Evolutionary conservation across 1,140 invertebrate genomes (phyloP).

Genomic region (Ooceraea biroi): DNA sequence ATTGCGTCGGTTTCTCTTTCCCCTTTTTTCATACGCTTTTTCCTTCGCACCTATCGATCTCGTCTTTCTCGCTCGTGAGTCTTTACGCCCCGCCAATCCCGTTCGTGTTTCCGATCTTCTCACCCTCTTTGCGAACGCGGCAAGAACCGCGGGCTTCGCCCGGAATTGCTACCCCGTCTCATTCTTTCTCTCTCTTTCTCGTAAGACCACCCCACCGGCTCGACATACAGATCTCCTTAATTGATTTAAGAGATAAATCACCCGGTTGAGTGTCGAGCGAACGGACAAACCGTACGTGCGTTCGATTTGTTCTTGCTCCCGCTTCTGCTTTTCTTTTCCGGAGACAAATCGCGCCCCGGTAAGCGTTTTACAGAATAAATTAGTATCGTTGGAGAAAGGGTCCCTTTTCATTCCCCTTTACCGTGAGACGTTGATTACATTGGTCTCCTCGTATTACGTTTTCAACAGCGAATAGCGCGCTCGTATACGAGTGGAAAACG

Average conservation of each 20-base stretch:
- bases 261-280: constrained; percentile 44
- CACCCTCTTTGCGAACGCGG: constrained; percentile 59
- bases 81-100: constrained; percentile 64
- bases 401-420: constrained; percentile 16
- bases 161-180: constrained; percentile 47
- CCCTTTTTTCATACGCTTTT: constrained; percentile 45
- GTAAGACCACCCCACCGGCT: constrained; percentile 16
- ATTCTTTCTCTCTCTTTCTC: constrained; percentile 6
- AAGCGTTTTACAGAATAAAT: constrained; percentile 60
- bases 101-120: constrained; percentile 63
- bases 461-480: constrained; percentile 4
- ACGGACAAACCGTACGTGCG: constrained; percentile 59
- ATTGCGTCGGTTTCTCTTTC: constrained; percentile 31
- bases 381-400: constrained; percentile 19
- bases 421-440: constrained; percentile 24
- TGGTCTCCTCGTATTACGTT: not conserved
- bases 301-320: constrained; percentile 53
- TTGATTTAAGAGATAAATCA: constrained; percentile 73
- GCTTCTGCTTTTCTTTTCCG: constrained; percentile 51
- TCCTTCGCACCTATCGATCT: constrained; percentile 49
- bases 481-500: not conserved
- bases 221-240: constrained; percentile 67
- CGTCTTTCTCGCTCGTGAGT: constrained; percentile 48
- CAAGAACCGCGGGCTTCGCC: constrained; percentile 59
- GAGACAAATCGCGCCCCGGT: constrained; percentile 49